Evolutionary conservation across 1,140 invertebrate genomes (phyloP).

Genomic region (Drosophila equinoxialis): DNA sequence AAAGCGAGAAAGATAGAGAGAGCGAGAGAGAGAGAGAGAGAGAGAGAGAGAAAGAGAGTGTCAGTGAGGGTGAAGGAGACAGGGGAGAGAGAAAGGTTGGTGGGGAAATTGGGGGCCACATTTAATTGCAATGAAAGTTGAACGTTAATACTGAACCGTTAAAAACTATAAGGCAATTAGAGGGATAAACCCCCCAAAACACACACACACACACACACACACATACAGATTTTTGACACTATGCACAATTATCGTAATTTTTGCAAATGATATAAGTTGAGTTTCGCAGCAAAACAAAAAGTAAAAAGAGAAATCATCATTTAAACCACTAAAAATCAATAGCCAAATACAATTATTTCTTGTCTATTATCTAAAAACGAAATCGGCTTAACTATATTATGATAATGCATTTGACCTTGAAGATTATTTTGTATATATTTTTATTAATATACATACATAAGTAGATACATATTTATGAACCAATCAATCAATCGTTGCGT

Average conservation of each 20-base stretch:
- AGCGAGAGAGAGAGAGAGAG: background rate
- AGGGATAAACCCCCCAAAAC: slow-evolving; percentile 3
- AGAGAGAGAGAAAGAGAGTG: slow-evolving; percentile 11
- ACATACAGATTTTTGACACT: background rate
- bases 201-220: too few species aligned
- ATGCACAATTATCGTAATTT: background rate
- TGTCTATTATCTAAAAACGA: too few species aligned
- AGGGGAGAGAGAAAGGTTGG: slow-evolving; percentile 28
- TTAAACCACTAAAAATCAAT: too few species aligned
- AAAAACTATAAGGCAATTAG: slow-evolving; percentile 7
- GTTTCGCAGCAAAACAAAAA: background rate
- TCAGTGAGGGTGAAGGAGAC: background rate
- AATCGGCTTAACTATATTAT: too few species aligned
- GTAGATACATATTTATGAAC: too few species aligned
- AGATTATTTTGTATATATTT: too few species aligned
- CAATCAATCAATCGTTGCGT: too few species aligned
- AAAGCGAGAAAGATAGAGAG: background rate
- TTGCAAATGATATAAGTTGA: background rate
- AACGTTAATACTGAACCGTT: slow-evolving; percentile 14
- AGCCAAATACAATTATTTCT: too few species aligned
- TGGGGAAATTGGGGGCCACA: slow-evolving; percentile 5
- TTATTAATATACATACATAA: too few species aligned
- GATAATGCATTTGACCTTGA: too few species aligned
- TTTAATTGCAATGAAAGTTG: slow-evolving; percentile 41
- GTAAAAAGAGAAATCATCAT: background rate